Base-by-base conservation (phyloP, 2,797 vertebrate genomes). In the Gymnothorax reevesii region DNA sequence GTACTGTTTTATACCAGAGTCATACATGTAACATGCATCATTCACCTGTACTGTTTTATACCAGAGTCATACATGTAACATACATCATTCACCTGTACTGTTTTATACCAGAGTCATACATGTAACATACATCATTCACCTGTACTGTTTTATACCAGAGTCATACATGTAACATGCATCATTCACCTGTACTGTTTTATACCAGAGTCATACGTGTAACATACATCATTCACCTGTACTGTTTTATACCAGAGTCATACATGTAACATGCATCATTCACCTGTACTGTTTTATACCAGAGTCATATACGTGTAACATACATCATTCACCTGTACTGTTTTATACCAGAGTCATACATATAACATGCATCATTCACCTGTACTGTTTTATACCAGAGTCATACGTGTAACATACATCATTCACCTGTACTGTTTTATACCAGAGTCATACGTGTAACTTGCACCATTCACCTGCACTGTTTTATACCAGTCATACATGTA, bases 11-110 rank as follows among this genome's bases (percentile, higher is more conserved):
- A 69, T 12, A 60, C 12, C 59, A 60, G 59, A 12, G 62, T 12
- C n/a, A n/a, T n/a, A n/a, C n/a, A n/a, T n/a, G n/a, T n/a, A n/a
- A n/a, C n/a, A n/a, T n/a, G n/a, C n/a, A n/a, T n/a, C n/a, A n/a
- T n/a, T n/a, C n/a, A n/a, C n/a, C n/a, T n/a, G n/a, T n/a, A n/a
- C n/a, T n/a, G n/a, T n/a, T n/a, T n/a, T n/a, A n/a, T n/a, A n/a
- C n/a, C n/a, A n/a, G n/a, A n/a, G n/a, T n/a, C n/a, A n/a, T n/a
- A 99, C 96, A 98, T 94, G 99, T 99, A 96, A 97, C 85, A 94
- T 91, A 93, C 93, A 83, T 92, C 87, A 92, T 83, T 79, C 2
- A 49, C 64, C 69, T 60, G n/a, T n/a, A n/a, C n/a, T n/a, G n/a
- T n/a, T n/a, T n/a, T n/a, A 20, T 59, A 84, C 57, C 20, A 42